phyloP scores from a whole-genome alignment of 2,888 invertebrate species.

The Seladonia tumulorum region DNA sequence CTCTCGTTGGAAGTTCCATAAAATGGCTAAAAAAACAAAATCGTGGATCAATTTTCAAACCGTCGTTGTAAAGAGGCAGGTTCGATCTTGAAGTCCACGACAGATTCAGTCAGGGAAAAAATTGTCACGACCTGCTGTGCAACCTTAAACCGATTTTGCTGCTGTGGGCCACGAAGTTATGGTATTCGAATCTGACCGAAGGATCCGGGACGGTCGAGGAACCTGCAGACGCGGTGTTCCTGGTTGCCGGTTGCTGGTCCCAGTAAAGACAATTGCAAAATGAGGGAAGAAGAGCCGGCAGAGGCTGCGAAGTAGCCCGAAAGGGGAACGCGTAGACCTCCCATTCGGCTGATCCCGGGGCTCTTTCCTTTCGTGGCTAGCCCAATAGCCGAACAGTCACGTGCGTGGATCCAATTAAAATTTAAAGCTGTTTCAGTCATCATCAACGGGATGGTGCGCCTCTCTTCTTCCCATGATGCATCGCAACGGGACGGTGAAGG shows the following conservation, averaged over 20 bases:
- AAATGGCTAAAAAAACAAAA: no score
- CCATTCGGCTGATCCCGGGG: background rate
- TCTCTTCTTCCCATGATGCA: slow-evolving; percentile 69
- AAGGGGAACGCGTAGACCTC: slow-evolving; percentile 3
- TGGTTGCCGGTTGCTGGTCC: background rate
- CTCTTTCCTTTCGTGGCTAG: slow-evolving; percentile 26
- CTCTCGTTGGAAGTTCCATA: no score
- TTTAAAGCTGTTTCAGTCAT: slow-evolving; percentile 73
- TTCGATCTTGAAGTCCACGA: no score
- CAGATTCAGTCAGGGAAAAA: no score
- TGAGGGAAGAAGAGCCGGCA: background rate
- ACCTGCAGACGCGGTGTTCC: background rate
- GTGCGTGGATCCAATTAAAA: slow-evolving; percentile 81
- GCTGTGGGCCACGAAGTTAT: no score
- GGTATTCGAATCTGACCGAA: no score
- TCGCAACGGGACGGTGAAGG: slow-evolving; percentile 77
- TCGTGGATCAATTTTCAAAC: no score
- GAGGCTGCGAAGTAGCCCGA: slow-evolving; percentile 5
- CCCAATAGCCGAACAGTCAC: slow-evolving; percentile 62
- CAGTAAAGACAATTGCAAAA: background rate
- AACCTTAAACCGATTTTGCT: no score
- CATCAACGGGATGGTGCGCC: slow-evolving; percentile 58
- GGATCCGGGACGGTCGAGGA: background rate
- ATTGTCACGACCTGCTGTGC: no score
- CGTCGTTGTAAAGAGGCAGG: no score